Base-by-base conservation (phyloP, 2,113 vertebrate species). In the Chaetorhynchus papuensis region DNA sequence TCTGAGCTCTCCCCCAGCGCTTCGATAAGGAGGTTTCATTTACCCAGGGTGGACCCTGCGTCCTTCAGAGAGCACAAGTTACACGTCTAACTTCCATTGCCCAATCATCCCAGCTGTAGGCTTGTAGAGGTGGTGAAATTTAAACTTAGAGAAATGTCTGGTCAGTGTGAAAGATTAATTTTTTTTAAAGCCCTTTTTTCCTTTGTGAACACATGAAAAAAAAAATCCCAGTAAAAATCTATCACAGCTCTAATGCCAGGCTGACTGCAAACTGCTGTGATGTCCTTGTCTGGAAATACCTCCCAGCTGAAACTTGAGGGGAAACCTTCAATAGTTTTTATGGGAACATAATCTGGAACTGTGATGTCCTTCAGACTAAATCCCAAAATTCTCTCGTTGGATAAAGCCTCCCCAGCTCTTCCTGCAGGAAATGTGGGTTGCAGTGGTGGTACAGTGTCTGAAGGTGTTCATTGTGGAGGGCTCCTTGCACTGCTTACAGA, bases 401-500 rank as follows among this genome's bases (percentile, higher is more conserved):
- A 23, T 81, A 45, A 84, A 53, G 45, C 27, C 18, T 15, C n/a
- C 21, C 16, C 75, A 93, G 47, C 60, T 95, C 27, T 70, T 91
- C 75, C 86, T 57, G 92, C 66, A 89, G 96, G 96, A 90, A 64
- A 26, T 47, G 70, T 37, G 95, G 84, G 84, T 96, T 78, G 93
- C 79, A 59, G 90, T 27, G 94, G 79, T 54, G 83, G 59, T 33
- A 5, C 56, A 10, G 54, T 70, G 86, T 65, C 53, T 49, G 15
- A 60, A 23, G 53, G 53, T 7, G 26, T n/a, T 47, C 17, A 13
- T 11, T n/a, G 52, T 13, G 60, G 47, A 80, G 3, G 47, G 15
- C 45, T 53, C 41, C 28, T 60, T 28, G 66, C 19, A 2, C 68
- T 61, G 70, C 68, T 81, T 57, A 30, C 70, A 59, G n/a, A 60